Evolutionary conservation across 2,797 vertebrate genomes (phyloP).

Genomic region (Syngnathus rostellatus): DNA sequence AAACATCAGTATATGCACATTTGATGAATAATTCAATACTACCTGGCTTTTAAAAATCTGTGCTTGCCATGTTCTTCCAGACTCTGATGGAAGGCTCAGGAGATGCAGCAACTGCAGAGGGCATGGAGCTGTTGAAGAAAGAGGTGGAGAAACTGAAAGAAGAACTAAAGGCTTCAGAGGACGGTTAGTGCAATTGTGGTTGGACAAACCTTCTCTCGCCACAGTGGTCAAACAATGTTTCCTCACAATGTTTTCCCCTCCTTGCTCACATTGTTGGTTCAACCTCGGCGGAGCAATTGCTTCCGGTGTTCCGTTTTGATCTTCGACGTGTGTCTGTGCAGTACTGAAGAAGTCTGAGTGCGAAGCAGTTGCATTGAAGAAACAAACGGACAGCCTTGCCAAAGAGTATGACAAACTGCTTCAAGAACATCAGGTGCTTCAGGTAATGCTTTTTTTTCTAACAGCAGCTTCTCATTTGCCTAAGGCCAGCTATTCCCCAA

Average conservation of each 20-base stretch:
- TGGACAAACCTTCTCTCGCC: neutral
- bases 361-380: conserved; percentile 71
- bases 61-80: conserved; percentile 29
- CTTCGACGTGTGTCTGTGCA: conserved; percentile 41
- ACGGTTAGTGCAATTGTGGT: conserved; percentile 58
- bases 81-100: conserved; percentile 50
- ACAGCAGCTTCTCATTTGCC: neutral
- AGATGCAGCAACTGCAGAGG: conserved; percentile 46
- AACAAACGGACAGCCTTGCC: conserved; percentile 73
- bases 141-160: conserved; percentile 72
- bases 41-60: neutral
- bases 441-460: conserved; percentile 61
- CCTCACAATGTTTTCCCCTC: neutral
- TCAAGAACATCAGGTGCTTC: conserved; percentile 77
- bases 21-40: neutral
- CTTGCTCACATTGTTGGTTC: neutral
- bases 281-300: neutral
- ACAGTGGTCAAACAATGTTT: neutral
- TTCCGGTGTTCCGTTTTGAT: neutral
- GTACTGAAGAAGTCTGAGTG: conserved; percentile 74
- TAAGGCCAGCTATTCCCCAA: neutral
- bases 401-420: conserved; percentile 83
- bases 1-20: neutral
- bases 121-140: conserved; percentile 68
- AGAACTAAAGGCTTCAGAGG: conserved; percentile 70